phyloP scores from a whole-genome alignment of 1,140 invertebrate species.

The Drosophila lacteicornis region DNA sequence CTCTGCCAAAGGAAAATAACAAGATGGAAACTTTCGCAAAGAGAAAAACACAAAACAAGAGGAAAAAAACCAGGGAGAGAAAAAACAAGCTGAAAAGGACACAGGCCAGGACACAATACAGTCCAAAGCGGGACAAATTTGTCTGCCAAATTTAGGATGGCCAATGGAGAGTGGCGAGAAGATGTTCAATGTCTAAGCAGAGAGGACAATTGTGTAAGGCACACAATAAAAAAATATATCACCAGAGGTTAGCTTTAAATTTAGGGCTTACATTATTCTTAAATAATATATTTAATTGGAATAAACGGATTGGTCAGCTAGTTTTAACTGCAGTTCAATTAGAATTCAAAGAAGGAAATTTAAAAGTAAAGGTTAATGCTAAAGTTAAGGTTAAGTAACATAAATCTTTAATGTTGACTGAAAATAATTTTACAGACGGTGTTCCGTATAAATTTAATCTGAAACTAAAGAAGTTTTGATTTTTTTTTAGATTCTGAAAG shows the following conservation, averaged over 20 bases:
- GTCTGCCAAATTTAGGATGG: conserved; percentile 17
- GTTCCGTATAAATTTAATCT: neutral
- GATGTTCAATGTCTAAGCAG: neutral
- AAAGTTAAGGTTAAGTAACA: neutral
- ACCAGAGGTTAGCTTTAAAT: neutral
- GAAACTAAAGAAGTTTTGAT: too few relatives aligned
- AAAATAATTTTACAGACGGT: too few relatives aligned
- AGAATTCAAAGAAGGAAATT: too few relatives aligned
- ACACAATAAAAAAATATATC: neutral
- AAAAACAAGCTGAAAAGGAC: conserved; percentile 24
- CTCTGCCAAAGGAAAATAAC: conserved; percentile 71
- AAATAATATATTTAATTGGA: neutral
- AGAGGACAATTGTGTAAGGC: neutral
- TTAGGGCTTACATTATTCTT: too few relatives aligned
- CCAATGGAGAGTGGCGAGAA: neutral
- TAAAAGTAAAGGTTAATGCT: neutral
- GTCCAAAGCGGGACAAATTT: conserved; percentile 25
- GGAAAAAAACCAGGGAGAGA: conserved; percentile 7
- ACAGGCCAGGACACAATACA: conserved; percentile 25
- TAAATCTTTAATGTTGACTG: neutral
- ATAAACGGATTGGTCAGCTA: too few relatives aligned
- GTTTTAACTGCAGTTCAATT: neutral
- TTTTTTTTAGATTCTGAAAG: too few relatives aligned
- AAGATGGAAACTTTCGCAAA: conserved; percentile 63
- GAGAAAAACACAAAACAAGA: conserved; percentile 45